Evolutionary conservation across 1,140 invertebrate genomes (phyloP).

Genomic region (Drosophila kepulauana): DNA sequence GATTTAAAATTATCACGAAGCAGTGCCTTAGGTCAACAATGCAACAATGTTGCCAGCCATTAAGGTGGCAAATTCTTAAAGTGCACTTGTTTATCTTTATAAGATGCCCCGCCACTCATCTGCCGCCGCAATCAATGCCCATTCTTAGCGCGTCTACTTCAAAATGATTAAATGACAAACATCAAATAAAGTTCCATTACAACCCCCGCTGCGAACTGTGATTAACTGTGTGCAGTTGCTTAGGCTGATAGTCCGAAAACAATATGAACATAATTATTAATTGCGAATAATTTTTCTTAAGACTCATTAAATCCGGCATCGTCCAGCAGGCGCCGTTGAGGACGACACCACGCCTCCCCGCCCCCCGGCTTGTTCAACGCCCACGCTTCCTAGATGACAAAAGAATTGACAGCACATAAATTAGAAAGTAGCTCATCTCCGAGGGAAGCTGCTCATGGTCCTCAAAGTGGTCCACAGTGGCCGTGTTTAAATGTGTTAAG

Average conservation of each 20-base stretch:
- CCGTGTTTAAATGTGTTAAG: slow-evolving; percentile 71
- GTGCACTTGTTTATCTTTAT: slow-evolving; percentile 5
- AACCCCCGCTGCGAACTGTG: slow-evolving; percentile 29
- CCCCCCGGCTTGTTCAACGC: slow-evolving; percentile 19
- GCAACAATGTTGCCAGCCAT: slow-evolving; percentile 24
- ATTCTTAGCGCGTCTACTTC: slow-evolving; percentile 52
- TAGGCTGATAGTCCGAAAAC: slow-evolving; percentile 56
- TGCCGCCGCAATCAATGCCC: slow-evolving; percentile 4
- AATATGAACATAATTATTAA: slow-evolving; percentile 83
- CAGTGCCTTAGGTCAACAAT: slow-evolving; percentile 53
- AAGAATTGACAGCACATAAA: slow-evolving; percentile 77
- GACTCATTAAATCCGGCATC: slow-evolving; percentile 74
- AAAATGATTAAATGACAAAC: slow-evolving; percentile 73
- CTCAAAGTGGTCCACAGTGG: slow-evolving; percentile 38
- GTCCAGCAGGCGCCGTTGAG: slow-evolving; percentile 57
- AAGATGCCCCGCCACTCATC: background rate
- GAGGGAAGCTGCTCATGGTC: slow-evolving; percentile 8
- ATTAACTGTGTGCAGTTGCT: slow-evolving; percentile 40
- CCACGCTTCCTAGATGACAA: slow-evolving; percentile 58
- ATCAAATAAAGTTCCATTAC: slow-evolving; percentile 77
- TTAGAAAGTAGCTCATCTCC: slow-evolving; percentile 62
- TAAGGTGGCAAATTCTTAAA: slow-evolving; percentile 14
- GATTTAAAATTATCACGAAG: slow-evolving; percentile 82
- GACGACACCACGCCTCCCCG: slow-evolving; percentile 20
- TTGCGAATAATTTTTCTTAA: slow-evolving; percentile 82